Conservation (phyloP, 2,888 invertebrate genomes). For the Operophtera brumata region DNA sequence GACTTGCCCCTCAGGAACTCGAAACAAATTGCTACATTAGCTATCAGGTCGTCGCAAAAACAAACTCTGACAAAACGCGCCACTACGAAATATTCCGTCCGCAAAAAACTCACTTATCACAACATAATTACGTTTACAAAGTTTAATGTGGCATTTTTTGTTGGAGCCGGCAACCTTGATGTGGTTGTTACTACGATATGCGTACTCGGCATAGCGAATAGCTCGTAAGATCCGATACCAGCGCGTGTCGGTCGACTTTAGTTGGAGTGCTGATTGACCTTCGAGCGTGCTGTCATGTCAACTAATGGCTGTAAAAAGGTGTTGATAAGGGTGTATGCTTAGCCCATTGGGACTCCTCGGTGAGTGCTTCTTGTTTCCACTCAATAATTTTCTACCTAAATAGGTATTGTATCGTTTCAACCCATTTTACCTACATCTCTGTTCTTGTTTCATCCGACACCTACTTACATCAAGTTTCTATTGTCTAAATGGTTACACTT, state of each 20-base stretch:
- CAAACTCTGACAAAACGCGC: neutral
- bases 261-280: constrained; percentile 13
- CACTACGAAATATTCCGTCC: neutral
- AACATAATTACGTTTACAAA: neutral
- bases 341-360: neutral
- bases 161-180: neutral
- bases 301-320: constrained; percentile 19
- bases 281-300: constrained; percentile 20
- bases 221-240: neutral
- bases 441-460: too few species aligned
- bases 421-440: too few species aligned
- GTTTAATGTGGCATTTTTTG: constrained; percentile 3
- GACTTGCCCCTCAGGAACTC: too few species aligned
- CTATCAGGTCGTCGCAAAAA: neutral
- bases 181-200: constrained; percentile 6
- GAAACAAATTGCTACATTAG: too few species aligned
- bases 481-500: neutral
- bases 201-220: constrained; percentile 3
- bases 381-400: too few species aligned
- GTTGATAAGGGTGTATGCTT: constrained; percentile 11
- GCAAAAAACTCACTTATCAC: neutral
- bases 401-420: too few species aligned
- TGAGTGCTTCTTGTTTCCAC: too few species aligned
- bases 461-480: too few species aligned
- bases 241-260: constrained; percentile 13